Conservation (phyloP, 1,140 invertebrate species). For the Bombus affinis region DNA sequence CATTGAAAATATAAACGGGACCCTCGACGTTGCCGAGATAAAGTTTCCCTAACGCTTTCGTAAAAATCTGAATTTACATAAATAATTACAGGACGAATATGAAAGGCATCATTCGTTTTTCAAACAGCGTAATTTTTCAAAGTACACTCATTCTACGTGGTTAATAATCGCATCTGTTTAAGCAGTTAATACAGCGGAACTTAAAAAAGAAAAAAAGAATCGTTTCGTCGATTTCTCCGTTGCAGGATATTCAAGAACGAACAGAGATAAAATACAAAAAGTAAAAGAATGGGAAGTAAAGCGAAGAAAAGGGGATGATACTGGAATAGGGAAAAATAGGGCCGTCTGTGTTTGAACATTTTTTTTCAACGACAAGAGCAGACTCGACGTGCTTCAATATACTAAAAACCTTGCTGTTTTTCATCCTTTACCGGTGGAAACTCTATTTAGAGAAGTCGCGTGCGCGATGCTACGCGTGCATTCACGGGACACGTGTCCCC, state of each 20-base stretch:
- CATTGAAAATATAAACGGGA: no score
- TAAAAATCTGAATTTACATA: no score
- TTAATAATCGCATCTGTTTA: no score
- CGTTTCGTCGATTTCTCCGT: background rate
- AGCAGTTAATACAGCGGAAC: no score
- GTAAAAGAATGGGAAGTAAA: background rate
- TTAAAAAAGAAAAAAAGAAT: background rate
- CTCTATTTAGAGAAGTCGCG: constrained; percentile 37
- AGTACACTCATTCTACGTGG: no score
- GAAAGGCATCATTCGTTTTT: no score
- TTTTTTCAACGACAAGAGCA: background rate
- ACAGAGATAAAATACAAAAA: no score
- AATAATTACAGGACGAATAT: no score
- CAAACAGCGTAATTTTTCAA: no score
- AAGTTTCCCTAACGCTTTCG: no score
- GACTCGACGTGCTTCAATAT: constrained; percentile 10
- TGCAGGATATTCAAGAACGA: background rate
- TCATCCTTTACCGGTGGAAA: constrained; percentile 13
- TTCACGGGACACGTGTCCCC: constrained; percentile 17
- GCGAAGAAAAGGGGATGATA: background rate
- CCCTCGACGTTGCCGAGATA: no score
- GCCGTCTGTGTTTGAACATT: background rate
- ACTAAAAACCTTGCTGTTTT: constrained; percentile 29
- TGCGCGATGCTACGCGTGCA: background rate
- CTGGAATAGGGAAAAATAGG: background rate